A percentile compares a stretch with the other conserved stretches of the same genome.
Evolutionary conservation across 2,113 vertebrate species (phyloP).

Genomic region (Phylloscopus trochilus): DNA sequence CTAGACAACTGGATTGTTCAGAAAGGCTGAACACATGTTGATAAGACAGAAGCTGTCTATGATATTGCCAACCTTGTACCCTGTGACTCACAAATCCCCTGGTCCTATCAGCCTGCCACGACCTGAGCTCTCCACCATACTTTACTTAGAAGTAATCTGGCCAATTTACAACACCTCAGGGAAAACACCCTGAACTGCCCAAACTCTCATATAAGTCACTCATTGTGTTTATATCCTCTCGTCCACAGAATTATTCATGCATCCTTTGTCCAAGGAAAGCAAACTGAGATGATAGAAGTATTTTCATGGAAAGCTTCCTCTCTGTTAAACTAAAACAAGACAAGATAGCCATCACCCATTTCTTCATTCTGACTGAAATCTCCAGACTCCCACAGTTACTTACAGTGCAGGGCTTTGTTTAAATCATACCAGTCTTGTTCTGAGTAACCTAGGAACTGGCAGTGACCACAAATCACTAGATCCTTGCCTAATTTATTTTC

Average conservation of each 20-base stretch:
- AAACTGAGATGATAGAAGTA: not conserved
- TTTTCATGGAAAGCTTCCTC: not conserved
- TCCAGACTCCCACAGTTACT: not conserved
- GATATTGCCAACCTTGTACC: not conserved
- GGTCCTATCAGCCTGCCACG: not conserved
- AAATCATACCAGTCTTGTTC: not conserved
- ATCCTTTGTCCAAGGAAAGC: not conserved
- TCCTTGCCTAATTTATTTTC: not conserved
- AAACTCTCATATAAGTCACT: not conserved
- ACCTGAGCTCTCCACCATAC: not conserved
- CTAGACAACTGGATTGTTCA: not conserved
- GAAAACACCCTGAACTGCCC: not conserved
- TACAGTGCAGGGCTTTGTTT: not conserved
- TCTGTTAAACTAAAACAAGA: not conserved
- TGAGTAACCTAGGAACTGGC: not conserved
- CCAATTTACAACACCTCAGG: not conserved
- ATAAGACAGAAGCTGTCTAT: not conserved
- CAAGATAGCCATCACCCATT: not conserved
- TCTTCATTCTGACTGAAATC: not conserved
- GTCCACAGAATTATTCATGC: not conserved
- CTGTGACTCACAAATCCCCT: not conserved
- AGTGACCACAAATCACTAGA: not conserved
- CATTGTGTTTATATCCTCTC: not conserved
- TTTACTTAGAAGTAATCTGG: not conserved
- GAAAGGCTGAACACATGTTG: not conserved